Percentiles rank a stretch among this genome's conserved stretches.
These are phyloP conservation scores for Drosophila bifasciata DNA, from an alignment of 1,140 invertebrate genomes.

Conservation along the genomic window DNA sequence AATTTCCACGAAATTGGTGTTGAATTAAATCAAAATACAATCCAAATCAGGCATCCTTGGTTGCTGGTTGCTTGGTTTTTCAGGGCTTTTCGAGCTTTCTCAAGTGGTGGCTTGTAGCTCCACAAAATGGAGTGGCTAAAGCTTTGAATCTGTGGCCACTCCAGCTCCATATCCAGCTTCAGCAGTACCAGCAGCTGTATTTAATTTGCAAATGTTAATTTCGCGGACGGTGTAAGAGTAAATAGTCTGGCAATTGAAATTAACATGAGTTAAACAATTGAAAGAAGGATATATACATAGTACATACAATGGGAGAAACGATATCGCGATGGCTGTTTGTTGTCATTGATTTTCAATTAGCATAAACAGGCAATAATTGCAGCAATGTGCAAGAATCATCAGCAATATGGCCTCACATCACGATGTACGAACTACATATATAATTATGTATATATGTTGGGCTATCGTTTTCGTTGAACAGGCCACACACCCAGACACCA, in stretches of 20 bases:
- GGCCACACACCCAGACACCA: conserved; percentile 1
- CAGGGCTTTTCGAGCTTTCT: too few species aligned
- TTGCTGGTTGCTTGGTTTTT: too few species aligned
- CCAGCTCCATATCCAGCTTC: neutral
- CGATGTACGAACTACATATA: neutral
- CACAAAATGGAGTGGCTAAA: neutral
- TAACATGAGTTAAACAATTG: conserved; percentile 9
- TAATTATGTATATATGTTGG: conserved; percentile 32
- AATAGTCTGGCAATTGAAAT: conserved; percentile 19
- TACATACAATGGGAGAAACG: conserved; percentile 4
- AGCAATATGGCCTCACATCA: neutral
- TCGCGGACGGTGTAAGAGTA: neutral
- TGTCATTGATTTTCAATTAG: conserved; percentile 70
- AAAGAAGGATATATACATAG: too few species aligned
- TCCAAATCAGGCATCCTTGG: too few species aligned
- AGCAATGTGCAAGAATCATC: conserved; percentile 56
- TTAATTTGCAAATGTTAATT: conserved; percentile 20
- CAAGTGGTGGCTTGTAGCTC: too few species aligned
- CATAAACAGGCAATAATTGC: conserved; percentile 59
- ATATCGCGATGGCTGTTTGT: conserved; percentile 14
- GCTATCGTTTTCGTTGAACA: conserved; percentile 36
- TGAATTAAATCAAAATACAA: conserved; percentile 9
- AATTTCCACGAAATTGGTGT: too few species aligned
- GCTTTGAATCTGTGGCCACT: neutral
- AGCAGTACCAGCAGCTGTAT: neutral